Conservation (phyloP, 2,113 vertebrate genomes). For the Oryzias celebensis region DNA sequence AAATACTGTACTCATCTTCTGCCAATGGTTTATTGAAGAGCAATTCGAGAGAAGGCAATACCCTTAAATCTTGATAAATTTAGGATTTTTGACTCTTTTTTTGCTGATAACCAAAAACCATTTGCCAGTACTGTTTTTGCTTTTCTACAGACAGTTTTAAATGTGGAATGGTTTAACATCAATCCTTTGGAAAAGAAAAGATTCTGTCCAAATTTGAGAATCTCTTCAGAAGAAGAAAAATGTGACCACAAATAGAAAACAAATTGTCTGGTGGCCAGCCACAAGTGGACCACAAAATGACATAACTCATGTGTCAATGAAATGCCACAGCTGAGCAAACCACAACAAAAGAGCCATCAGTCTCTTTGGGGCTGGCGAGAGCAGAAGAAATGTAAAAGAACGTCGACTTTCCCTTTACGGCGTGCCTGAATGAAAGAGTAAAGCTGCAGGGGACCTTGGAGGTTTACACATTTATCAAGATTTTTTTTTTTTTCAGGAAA, state of each 20-base stretch:
- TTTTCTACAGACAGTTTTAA: too few species aligned
- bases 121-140: too few species aligned
- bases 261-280: background rate
- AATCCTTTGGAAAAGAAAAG: background rate
- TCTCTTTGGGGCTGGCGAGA: background rate
- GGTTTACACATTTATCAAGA: too few species aligned
- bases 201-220: background rate
- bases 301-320: background rate
- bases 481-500: too few species aligned
- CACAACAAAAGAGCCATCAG: background rate
- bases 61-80: too few species aligned
- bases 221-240: background rate
- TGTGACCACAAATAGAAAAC: background rate
- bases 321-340: background rate
- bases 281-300: background rate
- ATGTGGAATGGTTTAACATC: background rate
- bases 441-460: background rate
- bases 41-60: too few species aligned
- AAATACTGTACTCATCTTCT: too few species aligned
- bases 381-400: background rate
- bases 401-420: background rate
- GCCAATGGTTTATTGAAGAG: too few species aligned
- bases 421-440: background rate
- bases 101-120: too few species aligned
- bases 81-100: too few species aligned